These are phyloP conservation scores for Nannoperca obscura DNA, from an alignment of 2,797 vertebrate species.

Conservation along the genomic window DNA sequence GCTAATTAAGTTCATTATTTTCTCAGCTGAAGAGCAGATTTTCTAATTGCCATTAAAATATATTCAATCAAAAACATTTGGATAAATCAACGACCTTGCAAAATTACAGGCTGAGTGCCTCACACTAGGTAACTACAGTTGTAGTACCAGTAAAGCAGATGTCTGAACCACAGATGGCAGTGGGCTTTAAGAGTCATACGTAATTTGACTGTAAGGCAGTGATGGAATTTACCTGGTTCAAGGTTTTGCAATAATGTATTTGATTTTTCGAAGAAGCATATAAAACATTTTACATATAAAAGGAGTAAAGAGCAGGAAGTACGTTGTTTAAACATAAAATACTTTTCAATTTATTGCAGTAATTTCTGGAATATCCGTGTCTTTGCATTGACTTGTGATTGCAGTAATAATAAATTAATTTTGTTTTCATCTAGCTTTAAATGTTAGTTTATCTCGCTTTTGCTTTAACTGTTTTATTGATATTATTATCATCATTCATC, in stretches of 20 bases:
- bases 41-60: neutral
- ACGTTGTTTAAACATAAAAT: neutral
- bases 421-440: neutral
- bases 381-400: neutral
- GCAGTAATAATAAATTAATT: neutral
- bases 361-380: neutral
- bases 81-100: neutral
- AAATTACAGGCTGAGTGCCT: neutral
- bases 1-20: neutral
- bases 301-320: neutral
- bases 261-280: neutral
- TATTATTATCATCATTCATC: neutral
- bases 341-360: neutral
- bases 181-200: neutral
- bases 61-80: conserved; percentile 11
- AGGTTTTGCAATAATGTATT: conserved; percentile 14
- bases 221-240: conserved; percentile 1
- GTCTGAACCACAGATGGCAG: neutral
- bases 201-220: neutral
- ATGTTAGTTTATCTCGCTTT: neutral
- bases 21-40: neutral
- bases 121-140: neutral
- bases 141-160: conserved; percentile 5
- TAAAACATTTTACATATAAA: neutral
- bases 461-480: neutral